Evolutionary conservation across 92 coral and sea anemone species (phyloP), one percentile per base, ranked within the genome.

Genomic region (Heliopora coerulea): DNA sequence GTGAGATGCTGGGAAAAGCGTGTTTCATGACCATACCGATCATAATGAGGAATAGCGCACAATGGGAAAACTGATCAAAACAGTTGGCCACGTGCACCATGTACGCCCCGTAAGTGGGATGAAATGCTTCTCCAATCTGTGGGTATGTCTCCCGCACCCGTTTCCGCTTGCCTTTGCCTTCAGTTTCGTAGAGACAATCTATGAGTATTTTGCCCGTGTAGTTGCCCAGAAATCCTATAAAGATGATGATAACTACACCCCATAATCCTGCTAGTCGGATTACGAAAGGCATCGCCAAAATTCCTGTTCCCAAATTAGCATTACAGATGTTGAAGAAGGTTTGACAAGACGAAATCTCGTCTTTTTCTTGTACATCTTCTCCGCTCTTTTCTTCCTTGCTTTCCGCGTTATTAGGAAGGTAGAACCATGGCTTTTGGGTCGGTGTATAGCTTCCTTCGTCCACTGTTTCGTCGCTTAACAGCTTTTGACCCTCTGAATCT

Each of bases 271-370:
- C 86, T 7, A 82, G 78, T 20, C 86, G 86, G 31, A 82, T 56
- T 2, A 82, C 86, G 39, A 82, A 82, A 2, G 86, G 86, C 86
- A 82, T 82, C 10, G 86, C 86, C 24, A 82, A 73, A 30, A 82
- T 82, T 26, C 86, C 86, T 18, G 86, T 82, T 3, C 86, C 86
- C 27, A 82, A 54, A 82, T 82, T 82, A n/a, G 86, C 86, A 35
- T 82, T 82, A 34, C 79, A 79, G 63, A 82, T 82, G 50, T 82
- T 82, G 49, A 82, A 82, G 82, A 82, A 82, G 17, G 86, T 82
- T 68, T 82, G 86, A 19, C 73, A 19, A 35, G 79, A 75, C 31
- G 59, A 75, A 14, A 79, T 82, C 19, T 75, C 67, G 62, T 82
- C 79, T 66, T 58, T 79, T 42, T 74, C 88, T 12, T 59, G 49